These are phyloP conservation scores for Aphelenchoides fujianensis DNA, from an alignment of 1,140 invertebrate species.

Conservation along the genomic window DNA sequence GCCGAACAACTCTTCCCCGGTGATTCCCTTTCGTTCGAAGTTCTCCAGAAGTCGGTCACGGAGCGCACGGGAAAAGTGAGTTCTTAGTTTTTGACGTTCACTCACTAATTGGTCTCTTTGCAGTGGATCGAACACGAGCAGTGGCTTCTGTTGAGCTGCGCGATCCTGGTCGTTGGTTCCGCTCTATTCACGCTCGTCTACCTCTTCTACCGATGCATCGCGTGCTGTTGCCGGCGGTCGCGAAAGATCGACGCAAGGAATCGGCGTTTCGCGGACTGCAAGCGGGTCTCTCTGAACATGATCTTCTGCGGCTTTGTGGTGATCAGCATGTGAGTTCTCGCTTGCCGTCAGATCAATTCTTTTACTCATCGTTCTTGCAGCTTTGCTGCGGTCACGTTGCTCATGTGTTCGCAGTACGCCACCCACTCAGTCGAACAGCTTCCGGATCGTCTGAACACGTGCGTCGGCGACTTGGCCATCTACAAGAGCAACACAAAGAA, in stretches of 20 bases:
- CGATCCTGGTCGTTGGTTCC: slow-evolving; percentile 34
- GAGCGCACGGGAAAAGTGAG: slow-evolving; percentile 5
- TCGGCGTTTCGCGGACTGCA: slow-evolving; percentile 46
- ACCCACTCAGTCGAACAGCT: slow-evolving; percentile 54
- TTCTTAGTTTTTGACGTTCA: background rate
- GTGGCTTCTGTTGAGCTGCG: slow-evolving; percentile 44
- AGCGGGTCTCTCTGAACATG: slow-evolving; percentile 46
- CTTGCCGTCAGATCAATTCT: slow-evolving; percentile 5
- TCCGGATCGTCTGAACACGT: slow-evolving; percentile 51
- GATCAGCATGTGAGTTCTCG: slow-evolving; percentile 50
- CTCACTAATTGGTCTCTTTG: slow-evolving; percentile 38
- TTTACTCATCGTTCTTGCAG: slow-evolving; percentile 37
- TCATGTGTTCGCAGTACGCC: slow-evolving; percentile 60
- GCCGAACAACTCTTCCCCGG: slow-evolving; percentile 3
- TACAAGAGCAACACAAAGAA: slow-evolving; percentile 56
- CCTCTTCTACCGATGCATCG: slow-evolving; percentile 49
- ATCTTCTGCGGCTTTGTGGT: slow-evolving; percentile 46
- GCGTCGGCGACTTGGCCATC: slow-evolving; percentile 56
- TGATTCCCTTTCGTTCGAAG: background rate
- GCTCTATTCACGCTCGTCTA: slow-evolving; percentile 44
- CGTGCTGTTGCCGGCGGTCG: slow-evolving; percentile 42
- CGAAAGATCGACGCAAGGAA: slow-evolving; percentile 35
- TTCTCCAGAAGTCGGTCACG: slow-evolving; percentile 10
- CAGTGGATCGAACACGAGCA: slow-evolving; percentile 51
- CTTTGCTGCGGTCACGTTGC: slow-evolving; percentile 51